Evolutionary conservation across 2,888 invertebrate genomes (phyloP).

Genomic region (Lacanobia oleracea): DNA sequence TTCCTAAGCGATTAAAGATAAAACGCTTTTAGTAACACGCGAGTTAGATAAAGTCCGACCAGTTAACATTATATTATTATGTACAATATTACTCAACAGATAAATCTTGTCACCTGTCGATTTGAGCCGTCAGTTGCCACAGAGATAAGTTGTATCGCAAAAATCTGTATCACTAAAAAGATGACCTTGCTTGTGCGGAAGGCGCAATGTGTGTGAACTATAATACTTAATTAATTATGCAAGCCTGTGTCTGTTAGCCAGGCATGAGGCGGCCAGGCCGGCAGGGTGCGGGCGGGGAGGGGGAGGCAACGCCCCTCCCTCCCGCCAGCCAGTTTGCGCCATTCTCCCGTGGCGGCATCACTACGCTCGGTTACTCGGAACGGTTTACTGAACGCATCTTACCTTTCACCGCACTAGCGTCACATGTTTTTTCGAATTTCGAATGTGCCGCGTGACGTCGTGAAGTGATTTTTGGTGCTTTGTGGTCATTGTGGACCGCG

Average conservation of each 20-base stretch:
- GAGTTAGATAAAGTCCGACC: slow-evolving; percentile 30
- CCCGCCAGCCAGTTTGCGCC: slow-evolving; percentile 87
- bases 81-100: slow-evolving; percentile 37
- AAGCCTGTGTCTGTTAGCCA: slow-evolving; percentile 86
- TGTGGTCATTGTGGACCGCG: slow-evolving; percentile 84
- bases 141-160: slow-evolving; percentile 58
- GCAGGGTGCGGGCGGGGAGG: slow-evolving; percentile 63
- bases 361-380: slow-evolving; percentile 84
- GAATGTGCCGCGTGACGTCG: slow-evolving; percentile 83
- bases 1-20: slow-evolving; percentile 27
- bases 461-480: slow-evolving; percentile 88
- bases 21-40: slow-evolving; percentile 30
- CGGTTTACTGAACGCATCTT: slow-evolving; percentile 86
- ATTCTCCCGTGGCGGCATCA: slow-evolving; percentile 87
- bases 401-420: slow-evolving; percentile 87
- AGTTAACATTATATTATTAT: slow-evolving; percentile 31
- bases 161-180: slow-evolving; percentile 75
- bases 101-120: slow-evolving; percentile 52
- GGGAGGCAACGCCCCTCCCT: slow-evolving; percentile 72
- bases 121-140: slow-evolving; percentile 31
- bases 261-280: slow-evolving; percentile 73
- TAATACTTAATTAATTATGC: slow-evolving; percentile 89
- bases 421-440: slow-evolving; percentile 81
- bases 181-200: slow-evolving; percentile 87
- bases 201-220: slow-evolving; percentile 84